Conservation (phyloP, 1,140 invertebrate genomes). For the Leptestheria dahalacensis region DNA sequence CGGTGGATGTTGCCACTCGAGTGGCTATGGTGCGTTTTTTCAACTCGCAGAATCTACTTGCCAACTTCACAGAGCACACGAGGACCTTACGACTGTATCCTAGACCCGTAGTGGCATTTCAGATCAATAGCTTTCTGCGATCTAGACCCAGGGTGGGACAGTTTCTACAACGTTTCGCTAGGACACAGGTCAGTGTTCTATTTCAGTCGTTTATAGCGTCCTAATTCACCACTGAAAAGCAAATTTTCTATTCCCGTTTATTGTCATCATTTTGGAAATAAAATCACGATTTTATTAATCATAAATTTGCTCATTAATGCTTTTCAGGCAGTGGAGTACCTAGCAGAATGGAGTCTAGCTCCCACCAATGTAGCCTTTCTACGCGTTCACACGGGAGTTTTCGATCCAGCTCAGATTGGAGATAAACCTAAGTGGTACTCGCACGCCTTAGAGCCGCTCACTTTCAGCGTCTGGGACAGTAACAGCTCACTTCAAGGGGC, state of each 20-base stretch:
- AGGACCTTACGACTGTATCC: slow-evolving; percentile 91
- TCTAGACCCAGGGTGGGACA: slow-evolving; percentile 57
- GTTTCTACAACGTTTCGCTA: slow-evolving; percentile 81
- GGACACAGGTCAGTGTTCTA: slow-evolving; percentile 52
- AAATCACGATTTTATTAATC: background rate
- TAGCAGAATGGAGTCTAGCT: slow-evolving; percentile 93
- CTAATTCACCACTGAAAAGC: too few relatives aligned
- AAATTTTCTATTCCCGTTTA: too few relatives aligned
- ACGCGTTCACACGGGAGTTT: slow-evolving; percentile 88
- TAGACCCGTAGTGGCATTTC: slow-evolving; percentile 94
- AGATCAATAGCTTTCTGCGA: slow-evolving; percentile 92
- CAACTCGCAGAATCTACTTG: slow-evolving; percentile 90
- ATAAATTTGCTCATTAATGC: background rate
- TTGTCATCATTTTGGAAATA: too few relatives aligned
- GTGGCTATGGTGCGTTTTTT: slow-evolving; percentile 98
- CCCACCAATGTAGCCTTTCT: slow-evolving; percentile 95
- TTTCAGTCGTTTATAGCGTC: too few relatives aligned
- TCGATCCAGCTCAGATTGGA: slow-evolving; percentile 85
- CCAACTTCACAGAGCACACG: slow-evolving; percentile 95
- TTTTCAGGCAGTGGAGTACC: slow-evolving; percentile 82
- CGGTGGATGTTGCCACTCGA: slow-evolving; percentile 93
- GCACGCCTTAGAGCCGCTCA: slow-evolving; percentile 69
- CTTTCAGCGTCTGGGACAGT: slow-evolving; percentile 82
- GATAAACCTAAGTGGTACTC: slow-evolving; percentile 94
- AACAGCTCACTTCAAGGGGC: slow-evolving; percentile 62